Conservation (phyloP, 2,888 invertebrate genomes). For the Parnassius orleans region DNA sequence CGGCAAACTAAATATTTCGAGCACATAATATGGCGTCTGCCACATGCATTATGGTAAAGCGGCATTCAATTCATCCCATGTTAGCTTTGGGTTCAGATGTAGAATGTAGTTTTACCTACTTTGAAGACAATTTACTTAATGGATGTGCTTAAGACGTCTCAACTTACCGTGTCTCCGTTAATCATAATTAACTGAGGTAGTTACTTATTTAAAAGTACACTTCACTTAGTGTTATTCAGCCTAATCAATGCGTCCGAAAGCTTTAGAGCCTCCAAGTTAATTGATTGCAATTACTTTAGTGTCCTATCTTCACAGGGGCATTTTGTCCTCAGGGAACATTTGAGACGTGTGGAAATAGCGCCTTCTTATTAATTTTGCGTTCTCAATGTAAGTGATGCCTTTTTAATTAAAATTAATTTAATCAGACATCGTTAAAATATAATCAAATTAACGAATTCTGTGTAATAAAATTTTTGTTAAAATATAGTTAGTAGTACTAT, state of each 20-base stretch:
- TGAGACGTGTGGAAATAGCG: slow-evolving; percentile 9
- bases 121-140: no score
- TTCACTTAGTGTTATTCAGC: background rate
- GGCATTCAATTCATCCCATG: no score
- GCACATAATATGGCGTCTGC: no score
- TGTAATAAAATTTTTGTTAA: no score
- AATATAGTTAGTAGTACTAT: no score
- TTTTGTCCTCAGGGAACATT: slow-evolving; percentile 25
- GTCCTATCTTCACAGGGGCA: slow-evolving; percentile 40
- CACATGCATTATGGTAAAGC: no score
- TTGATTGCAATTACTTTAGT: slow-evolving; percentile 51
- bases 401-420: background rate
- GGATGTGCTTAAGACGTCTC: background rate
- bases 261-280: slow-evolving; percentile 38
- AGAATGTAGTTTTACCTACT: no score
- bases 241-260: slow-evolving; percentile 7
- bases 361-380: slow-evolving; percentile 11
- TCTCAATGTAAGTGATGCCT: background rate
- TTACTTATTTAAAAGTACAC: background rate
- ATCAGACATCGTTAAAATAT: no score
- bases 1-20: no score
- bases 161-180: background rate
- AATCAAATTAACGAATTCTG: no score
- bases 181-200: background rate
- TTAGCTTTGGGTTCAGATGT: no score